Evolutionary conservation across 1,140 invertebrate genomes (phyloP).

Genomic region (Eurosta solidaginis): DNA sequence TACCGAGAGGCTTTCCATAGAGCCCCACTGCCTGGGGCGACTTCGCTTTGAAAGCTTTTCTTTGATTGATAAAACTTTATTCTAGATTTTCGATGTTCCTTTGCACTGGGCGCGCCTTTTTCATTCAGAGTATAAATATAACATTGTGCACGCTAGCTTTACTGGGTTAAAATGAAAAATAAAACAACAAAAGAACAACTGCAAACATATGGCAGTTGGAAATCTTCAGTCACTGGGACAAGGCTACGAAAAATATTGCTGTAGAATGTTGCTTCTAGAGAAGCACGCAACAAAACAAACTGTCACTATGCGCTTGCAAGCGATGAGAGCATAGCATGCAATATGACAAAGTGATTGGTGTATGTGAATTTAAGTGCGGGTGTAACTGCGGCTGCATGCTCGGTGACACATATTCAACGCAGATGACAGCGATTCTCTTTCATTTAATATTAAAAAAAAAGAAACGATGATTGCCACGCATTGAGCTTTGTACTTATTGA

Average conservation of each 20-base stretch:
- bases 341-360: not conserved
- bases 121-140: no score
- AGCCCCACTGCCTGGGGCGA: no score
- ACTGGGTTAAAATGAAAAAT: not conserved
- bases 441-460: slow-evolving; percentile 9
- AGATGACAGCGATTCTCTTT: slow-evolving; percentile 3
- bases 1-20: no score
- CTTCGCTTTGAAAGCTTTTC: no score
- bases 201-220: not conserved
- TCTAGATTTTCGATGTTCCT: no score
- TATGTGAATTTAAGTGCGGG: no score
- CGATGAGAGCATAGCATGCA: not conserved
- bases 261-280: not conserved
- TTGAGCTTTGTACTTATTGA: no score
- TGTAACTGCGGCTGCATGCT: no score
- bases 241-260: not conserved
- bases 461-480: slow-evolving; percentile 5
- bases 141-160: no score
- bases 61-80: no score
- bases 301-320: not conserved
- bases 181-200: not conserved
- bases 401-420: not conserved
- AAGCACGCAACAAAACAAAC: not conserved
- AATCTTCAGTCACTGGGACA: not conserved
- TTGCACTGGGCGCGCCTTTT: no score